Evolutionary conservation across 1,140 invertebrate species (phyloP), one percentile per base, ranked within the genome.

Genomic region (Triops longicaudatus): DNA sequence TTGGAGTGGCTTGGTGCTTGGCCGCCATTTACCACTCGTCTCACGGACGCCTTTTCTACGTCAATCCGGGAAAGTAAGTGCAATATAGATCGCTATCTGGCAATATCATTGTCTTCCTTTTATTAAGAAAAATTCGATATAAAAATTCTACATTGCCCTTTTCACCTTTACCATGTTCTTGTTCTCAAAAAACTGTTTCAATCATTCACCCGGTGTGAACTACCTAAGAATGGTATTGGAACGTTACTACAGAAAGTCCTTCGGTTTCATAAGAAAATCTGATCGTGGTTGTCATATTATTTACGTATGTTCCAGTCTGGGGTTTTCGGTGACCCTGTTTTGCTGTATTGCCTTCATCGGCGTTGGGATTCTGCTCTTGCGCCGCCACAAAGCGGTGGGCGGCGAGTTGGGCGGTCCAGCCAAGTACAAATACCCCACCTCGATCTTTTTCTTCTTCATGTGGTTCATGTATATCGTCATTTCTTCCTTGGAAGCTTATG

Each of bases 401-500:
- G 89, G 89, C 31, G 89, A 90, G 80, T 82, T 90, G 71, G 89
- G 89, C 71, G 89, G 89, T 12, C 86, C 88, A 4, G 28, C 81
- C 79, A 74, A 82, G 26, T 84, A 82, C 81, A 88, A 87, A 82
- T 78, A 84, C 26, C 78, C 83, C 26, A 89, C 88, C 17, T 81
- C 85, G 11, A 74, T 81, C 27, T 84, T 89, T 78, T 86, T 90
- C 73, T 78, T 86, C 63, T 82, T 78, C 72, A 82, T 90, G n/a
- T 90, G 89, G 89, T 41, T 89, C 14, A 82, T 88, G 76, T 90
- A 90, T 81, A 81, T 90, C n/a, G 79, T 89, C 31, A 82, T 90
- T 79, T 88, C 88, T 26, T 83, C 87, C 22, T 80, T 90, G 26
- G 88, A 89, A 80, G 84, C 85, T 27, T 89, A 89, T 81, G 85